phyloP scores from a whole-genome alignment of 2,888 invertebrate genomes.

The Desoria tigrina region DNA sequence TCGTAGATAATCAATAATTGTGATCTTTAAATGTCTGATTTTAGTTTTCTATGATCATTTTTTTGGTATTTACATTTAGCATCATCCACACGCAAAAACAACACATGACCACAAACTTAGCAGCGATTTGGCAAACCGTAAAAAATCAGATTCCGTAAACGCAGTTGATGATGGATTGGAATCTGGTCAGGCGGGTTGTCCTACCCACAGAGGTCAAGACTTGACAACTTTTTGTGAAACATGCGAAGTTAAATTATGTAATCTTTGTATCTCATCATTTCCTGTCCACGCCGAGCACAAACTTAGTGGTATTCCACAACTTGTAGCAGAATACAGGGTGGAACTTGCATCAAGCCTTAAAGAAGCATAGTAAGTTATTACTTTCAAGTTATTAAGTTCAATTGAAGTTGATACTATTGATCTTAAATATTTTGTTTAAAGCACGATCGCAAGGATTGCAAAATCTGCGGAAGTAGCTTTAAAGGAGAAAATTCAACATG shows the following conservation, averaged over 20 bases:
- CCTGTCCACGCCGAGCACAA: conserved; percentile 1
- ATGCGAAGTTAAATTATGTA: conserved; percentile 16
- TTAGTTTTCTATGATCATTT: no score
- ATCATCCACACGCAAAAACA: conserved; percentile 17
- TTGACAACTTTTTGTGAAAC: conserved; percentile 4
- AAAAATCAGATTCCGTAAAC: background rate
- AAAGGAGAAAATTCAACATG: conserved; percentile 13
- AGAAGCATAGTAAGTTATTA: conserved; percentile 2
- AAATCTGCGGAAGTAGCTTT: background rate
- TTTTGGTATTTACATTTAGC: no score
- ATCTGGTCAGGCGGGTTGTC: conserved; percentile 1
- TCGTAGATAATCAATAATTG: no score
- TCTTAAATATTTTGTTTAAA: no score
- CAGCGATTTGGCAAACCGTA: background rate
- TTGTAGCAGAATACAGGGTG: no score
- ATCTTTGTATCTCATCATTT: conserved; percentile 7
- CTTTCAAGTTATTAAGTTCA: no score
- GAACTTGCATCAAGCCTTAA: background rate
- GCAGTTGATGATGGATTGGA: background rate
- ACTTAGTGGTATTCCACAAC: background rate
- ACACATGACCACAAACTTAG: conserved; percentile 12
- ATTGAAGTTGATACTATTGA: no score
- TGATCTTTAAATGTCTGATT: no score
- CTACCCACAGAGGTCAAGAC: background rate
- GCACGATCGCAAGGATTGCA: background rate